These are phyloP conservation scores for Rhingia campestris DNA, from an alignment of 2,888 invertebrate species.

Conservation along the genomic window DNA sequence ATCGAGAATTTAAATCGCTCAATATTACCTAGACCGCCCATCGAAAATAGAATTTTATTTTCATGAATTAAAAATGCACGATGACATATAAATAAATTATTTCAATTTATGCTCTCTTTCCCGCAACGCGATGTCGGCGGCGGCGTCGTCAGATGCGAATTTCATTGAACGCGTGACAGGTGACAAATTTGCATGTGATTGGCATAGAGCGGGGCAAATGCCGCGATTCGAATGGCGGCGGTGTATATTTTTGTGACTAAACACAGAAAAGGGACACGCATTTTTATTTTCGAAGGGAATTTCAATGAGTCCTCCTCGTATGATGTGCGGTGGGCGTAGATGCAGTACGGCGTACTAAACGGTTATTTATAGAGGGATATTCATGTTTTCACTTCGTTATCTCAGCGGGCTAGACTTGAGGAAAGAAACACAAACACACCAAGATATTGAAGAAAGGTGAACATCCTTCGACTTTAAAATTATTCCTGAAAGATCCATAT, in stretches of 20 bases:
- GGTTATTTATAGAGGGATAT: background rate
- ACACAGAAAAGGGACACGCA: background rate
- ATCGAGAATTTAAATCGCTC: slow-evolving; percentile 1
- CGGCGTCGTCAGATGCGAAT: slow-evolving; percentile 28
- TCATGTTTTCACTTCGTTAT: background rate
- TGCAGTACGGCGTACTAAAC: background rate
- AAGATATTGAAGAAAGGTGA: background rate
- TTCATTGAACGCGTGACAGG: slow-evolving; percentile 62
- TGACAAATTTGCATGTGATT: slow-evolving; percentile 68
- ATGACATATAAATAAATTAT: slow-evolving; percentile 52
- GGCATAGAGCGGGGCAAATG: slow-evolving; percentile 4
- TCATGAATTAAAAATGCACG: slow-evolving; percentile 63
- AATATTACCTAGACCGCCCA: slow-evolving; percentile 1
- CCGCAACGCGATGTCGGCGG: no score
- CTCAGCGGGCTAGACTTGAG: background rate
- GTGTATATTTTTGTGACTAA: background rate
- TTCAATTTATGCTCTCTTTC: background rate
- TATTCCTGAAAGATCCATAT: background rate
- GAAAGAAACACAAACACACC: background rate
- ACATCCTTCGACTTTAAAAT: background rate
- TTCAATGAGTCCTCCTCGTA: background rate
- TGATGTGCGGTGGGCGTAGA: no score
- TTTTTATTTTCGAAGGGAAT: background rate
- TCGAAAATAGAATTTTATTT: slow-evolving; percentile 64
- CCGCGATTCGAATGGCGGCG: background rate